These are phyloP conservation scores for Orius insidiosus DNA, from an alignment of 1,140 invertebrate genomes.

Conservation along the genomic window DNA sequence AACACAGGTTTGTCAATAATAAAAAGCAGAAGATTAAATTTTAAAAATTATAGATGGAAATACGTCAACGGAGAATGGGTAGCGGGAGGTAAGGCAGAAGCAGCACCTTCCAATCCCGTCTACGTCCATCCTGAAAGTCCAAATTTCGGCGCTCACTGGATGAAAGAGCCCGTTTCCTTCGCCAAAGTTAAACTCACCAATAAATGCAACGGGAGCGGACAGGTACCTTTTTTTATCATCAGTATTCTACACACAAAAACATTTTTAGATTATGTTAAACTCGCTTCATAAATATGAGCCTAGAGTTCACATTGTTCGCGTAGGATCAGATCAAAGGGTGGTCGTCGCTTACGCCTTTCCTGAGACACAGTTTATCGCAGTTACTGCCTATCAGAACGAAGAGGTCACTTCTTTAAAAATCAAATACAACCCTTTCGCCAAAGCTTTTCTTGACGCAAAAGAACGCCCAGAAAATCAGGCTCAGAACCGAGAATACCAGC, in stretches of 20 bases:
- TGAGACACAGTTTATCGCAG: slow-evolving; percentile 89
- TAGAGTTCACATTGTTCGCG: slow-evolving; percentile 75
- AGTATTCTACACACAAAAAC: slow-evolving; percentile 9
- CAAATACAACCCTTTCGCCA: slow-evolving; percentile 93
- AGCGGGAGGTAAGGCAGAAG: slow-evolving; percentile 83
- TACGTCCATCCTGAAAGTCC: slow-evolving; percentile 93
- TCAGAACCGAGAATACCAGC: slow-evolving; percentile 17
- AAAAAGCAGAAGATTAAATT: no score
- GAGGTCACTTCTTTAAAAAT: slow-evolving; percentile 94
- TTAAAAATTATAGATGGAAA: slow-evolving; percentile 81
- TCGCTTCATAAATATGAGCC: slow-evolving; percentile 94
- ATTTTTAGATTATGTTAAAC: slow-evolving; percentile 56
- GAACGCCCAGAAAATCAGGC: slow-evolving; percentile 35
- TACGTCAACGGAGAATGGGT: slow-evolving; percentile 98
- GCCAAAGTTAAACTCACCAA: slow-evolving; percentile 97
- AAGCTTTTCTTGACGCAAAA: slow-evolving; percentile 85
- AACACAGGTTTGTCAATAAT: slow-evolving; percentile 54
- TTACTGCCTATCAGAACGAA: slow-evolving; percentile 94
- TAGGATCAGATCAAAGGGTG: slow-evolving; percentile 57
- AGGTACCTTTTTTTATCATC: no score
- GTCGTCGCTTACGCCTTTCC: slow-evolving; percentile 79
- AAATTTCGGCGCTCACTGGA: slow-evolving; percentile 94
- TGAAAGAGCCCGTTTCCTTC: slow-evolving; percentile 90
- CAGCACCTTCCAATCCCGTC: slow-evolving; percentile 71
- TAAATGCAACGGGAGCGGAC: slow-evolving; percentile 77